Evolutionary conservation across 2,113 vertebrate genomes (phyloP).

Genomic region (Arenaria interpres): DNA sequence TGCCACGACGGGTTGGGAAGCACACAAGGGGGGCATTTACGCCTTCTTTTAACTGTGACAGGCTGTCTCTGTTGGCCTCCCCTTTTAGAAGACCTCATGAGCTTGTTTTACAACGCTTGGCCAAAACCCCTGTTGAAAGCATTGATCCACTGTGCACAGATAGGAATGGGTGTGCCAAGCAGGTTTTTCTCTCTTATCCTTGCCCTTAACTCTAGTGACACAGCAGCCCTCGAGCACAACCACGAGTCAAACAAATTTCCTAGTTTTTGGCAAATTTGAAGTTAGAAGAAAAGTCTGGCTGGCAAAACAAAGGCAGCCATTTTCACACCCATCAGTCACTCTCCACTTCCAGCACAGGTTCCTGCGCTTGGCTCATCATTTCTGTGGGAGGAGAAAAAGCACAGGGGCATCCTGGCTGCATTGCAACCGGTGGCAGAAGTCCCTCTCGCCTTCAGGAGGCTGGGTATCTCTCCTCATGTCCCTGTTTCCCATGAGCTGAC

Average conservation of each 20-base stretch:
- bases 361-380: neutral
- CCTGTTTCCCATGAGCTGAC: neutral
- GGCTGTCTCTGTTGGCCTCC: neutral
- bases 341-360: neutral
- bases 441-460: neutral
- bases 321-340: neutral
- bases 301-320: neutral
- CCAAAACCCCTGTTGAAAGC: neutral
- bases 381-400: neutral
- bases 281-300: neutral
- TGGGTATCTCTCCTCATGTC: neutral
- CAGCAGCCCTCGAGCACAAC: neutral
- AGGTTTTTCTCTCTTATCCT: neutral
- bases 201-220: neutral
- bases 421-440: neutral
- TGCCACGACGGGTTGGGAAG: rapidly evolving
- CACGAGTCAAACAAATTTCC: neutral
- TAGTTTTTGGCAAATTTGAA: neutral
- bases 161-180: neutral
- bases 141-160: neutral
- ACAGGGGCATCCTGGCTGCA: neutral
- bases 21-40: neutral
- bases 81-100: neutral
- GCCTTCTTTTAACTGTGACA: neutral
- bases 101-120: neutral